Evolutionary conservation across 1,140 invertebrate species (phyloP).

Genomic region (Drosophila kurseongensis): DNA sequence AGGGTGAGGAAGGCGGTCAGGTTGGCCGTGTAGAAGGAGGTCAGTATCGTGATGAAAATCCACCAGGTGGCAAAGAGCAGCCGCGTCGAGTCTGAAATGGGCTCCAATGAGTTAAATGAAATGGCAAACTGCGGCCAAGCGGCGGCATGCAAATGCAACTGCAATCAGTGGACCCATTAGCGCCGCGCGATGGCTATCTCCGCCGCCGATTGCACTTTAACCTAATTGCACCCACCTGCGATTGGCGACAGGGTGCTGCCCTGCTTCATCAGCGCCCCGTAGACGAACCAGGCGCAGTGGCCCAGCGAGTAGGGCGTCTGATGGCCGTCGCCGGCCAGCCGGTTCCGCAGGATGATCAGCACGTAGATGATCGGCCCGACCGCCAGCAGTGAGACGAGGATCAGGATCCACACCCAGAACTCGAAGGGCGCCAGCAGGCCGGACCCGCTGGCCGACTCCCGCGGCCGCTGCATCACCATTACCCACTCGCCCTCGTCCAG

Average conservation of each 20-base stretch:
- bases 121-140: slow-evolving; percentile 43
- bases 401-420: slow-evolving; percentile 90
- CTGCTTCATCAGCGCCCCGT: slow-evolving; percentile 94
- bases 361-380: slow-evolving; percentile 93
- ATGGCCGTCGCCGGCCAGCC: slow-evolving; percentile 86
- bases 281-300: slow-evolving; percentile 93
- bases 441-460: slow-evolving; percentile 92
- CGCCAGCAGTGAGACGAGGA: slow-evolving; percentile 89
- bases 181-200: slow-evolving; percentile 49
- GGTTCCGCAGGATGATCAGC: slow-evolving; percentile 88
- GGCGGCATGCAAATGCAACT: too few relatives aligned
- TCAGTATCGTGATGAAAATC: slow-evolving; percentile 94
- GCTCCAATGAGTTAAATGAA: slow-evolving; percentile 58
- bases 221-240: slow-evolving; percentile 87
- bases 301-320: slow-evolving; percentile 87
- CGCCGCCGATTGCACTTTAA: slow-evolving; percentile 56
- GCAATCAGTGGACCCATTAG: slow-evolving; percentile 39
- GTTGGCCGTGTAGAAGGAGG: slow-evolving; percentile 96
- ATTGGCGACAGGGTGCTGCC: slow-evolving; percentile 91
- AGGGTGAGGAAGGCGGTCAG: slow-evolving; percentile 94
- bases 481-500: slow-evolving; percentile 91
- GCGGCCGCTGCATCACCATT: slow-evolving; percentile 91
- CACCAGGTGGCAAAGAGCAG: slow-evolving; percentile 95
- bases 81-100: slow-evolving; percentile 90
- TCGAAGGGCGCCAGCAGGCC: slow-evolving; percentile 93